Conservation (phyloP, 1,140 invertebrate species). For the Leucophenga varia region DNA sequence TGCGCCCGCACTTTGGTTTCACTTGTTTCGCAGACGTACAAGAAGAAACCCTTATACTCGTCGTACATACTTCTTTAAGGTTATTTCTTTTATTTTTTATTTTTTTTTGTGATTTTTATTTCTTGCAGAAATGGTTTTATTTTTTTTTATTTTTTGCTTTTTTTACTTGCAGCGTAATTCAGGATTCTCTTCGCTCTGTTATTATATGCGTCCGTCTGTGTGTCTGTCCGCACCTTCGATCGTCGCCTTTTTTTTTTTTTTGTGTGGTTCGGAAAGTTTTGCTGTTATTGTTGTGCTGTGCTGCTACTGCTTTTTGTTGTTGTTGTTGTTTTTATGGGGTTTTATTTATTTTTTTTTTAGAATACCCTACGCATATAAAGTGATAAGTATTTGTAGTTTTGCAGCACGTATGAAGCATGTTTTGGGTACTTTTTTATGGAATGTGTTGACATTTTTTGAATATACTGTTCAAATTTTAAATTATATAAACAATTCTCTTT, state of each 20-base stretch:
- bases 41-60: too few species aligned
- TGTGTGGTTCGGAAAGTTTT: neutral
- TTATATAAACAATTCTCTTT: too few species aligned
- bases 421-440: too few species aligned
- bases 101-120: too few species aligned
- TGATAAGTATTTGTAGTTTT: too few species aligned
- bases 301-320: neutral
- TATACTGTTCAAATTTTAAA: too few species aligned
- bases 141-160: constrained; percentile 1
- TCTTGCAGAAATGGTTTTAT: neutral
- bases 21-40: too few species aligned
- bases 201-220: constrained; percentile 36
- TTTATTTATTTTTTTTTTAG: neutral
- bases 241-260: constrained; percentile 3
- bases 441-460: too few species aligned
- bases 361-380: too few species aligned
- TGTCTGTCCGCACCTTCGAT: neutral
- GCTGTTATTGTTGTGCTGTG: constrained; percentile 22
- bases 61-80: too few species aligned
- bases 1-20: neutral
- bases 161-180: constrained; percentile 39
- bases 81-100: too few species aligned
- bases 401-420: too few species aligned
- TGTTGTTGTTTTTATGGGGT: neutral
- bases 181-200: constrained; percentile 49